Percentiles rank a stretch among this genome's conserved stretches.
Conservation (phyloP, 1,140 invertebrate species). For the Drosophila sp. region DNA sequence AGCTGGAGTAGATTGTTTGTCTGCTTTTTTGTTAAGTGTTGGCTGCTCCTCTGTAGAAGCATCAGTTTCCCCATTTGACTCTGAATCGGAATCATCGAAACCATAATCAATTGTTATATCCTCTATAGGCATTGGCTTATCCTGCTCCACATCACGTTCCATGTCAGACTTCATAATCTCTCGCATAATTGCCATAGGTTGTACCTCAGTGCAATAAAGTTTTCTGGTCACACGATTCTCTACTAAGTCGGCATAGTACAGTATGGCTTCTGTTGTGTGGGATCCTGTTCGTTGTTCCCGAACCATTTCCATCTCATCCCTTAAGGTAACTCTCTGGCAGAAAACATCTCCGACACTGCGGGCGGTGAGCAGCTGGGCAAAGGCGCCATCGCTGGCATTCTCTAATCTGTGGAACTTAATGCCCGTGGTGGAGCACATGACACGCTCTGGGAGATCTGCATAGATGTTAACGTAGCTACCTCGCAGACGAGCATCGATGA, state of each 20-base stretch:
- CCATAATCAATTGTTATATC: conserved; percentile 61
- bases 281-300: conserved; percentile 47
- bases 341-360: conserved; percentile 61
- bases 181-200: conserved; percentile 37
- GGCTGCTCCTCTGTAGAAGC: neutral
- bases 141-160: conserved; percentile 21
- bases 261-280: conserved; percentile 49
- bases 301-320: conserved; percentile 40
- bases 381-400: conserved; percentile 40
- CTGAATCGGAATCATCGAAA: conserved; percentile 26
- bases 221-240: neutral
- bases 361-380: conserved; percentile 58
- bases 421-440: conserved; percentile 53
- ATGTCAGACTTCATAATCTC: conserved; percentile 35
- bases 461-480: conserved; percentile 46
- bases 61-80: conserved; percentile 6
- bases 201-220: conserved; percentile 49
- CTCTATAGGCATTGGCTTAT: conserved; percentile 48
- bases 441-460: conserved; percentile 56
- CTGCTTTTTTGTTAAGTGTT: neutral
- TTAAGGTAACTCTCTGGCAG: conserved; percentile 47
- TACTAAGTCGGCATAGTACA: conserved; percentile 42
- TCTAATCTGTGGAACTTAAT: conserved; percentile 50
- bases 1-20: neutral
- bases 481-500: conserved; percentile 31